These are phyloP conservation scores for Strigops habroptila DNA, from an alignment of 2,113 vertebrate species.

Conservation along the genomic window DNA sequence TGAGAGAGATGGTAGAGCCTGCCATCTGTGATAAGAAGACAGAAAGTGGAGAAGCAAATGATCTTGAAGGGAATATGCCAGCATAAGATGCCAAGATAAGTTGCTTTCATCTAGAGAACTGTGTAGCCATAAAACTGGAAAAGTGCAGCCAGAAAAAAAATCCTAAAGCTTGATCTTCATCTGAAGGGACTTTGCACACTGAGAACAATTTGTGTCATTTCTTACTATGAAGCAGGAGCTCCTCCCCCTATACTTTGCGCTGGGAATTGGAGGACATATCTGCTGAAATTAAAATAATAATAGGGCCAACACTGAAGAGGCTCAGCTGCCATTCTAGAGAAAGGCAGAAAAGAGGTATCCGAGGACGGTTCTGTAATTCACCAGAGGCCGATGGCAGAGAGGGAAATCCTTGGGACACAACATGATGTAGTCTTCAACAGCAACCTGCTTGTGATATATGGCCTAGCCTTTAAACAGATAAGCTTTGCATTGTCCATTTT, in stretches of 20 bases:
- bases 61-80: background rate
- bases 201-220: background rate
- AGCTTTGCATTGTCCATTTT: background rate
- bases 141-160: background rate
- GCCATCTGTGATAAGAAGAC: constrained; percentile 36
- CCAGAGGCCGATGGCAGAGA: accelerated
- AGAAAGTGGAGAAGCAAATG: constrained; percentile 16
- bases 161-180: background rate
- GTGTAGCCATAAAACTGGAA: constrained; percentile 8
- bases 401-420: background rate
- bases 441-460: background rate
- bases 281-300: background rate
- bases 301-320: background rate
- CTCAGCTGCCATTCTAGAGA: background rate
- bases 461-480: background rate
- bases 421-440: background rate
- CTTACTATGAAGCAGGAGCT: background rate
- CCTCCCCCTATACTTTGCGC: background rate
- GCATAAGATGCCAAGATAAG: background rate
- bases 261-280: background rate
- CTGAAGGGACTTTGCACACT: background rate
- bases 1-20: constrained; percentile 34
- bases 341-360: background rate
- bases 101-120: constrained; percentile 27
- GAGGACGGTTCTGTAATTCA: background rate